Evolutionary conservation across 2,113 vertebrate species (phyloP).

Genomic region (Tretioscincus oriximinensis): DNA sequence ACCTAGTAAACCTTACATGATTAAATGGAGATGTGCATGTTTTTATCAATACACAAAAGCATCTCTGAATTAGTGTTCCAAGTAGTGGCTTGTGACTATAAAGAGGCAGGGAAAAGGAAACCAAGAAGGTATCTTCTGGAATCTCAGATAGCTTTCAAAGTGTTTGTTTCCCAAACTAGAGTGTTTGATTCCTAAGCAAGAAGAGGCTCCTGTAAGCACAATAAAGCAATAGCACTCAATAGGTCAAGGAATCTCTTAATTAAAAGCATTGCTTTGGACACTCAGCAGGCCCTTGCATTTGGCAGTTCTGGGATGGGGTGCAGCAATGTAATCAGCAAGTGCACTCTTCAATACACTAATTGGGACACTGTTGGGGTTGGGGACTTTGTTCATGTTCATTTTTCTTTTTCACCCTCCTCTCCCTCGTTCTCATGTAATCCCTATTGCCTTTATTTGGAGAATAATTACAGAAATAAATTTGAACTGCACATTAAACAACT

Average conservation of each 20-base stretch:
- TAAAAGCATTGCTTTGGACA: no score
- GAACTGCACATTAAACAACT: not conserved
- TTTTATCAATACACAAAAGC: not conserved
- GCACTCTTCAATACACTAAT: not conserved
- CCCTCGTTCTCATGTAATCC: not conserved
- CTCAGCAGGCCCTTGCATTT: no score
- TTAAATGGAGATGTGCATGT: not conserved
- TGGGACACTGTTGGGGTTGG: not conserved
- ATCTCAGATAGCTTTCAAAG: not conserved
- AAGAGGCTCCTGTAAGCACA: no score
- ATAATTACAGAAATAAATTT: no score
- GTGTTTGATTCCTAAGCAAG: not conserved
- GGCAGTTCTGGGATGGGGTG: no score
- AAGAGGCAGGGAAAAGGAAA: not conserved
- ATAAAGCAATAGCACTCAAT: not conserved
- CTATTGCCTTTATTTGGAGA: not conserved
- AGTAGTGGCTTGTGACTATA: not conserved
- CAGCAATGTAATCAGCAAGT: not conserved
- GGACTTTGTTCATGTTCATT: not conserved
- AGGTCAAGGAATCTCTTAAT: no score
- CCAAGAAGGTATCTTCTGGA: not conserved
- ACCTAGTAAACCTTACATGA: not conserved
- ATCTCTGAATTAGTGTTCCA: not conserved
- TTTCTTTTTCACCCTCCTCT: not conserved
- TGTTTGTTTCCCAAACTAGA: not conserved